Percentiles rank a stretch among this genome's conserved stretches.
Evolutionary conservation across 2,888 invertebrate genomes (phyloP).

Genomic region (Alcis repandata): DNA sequence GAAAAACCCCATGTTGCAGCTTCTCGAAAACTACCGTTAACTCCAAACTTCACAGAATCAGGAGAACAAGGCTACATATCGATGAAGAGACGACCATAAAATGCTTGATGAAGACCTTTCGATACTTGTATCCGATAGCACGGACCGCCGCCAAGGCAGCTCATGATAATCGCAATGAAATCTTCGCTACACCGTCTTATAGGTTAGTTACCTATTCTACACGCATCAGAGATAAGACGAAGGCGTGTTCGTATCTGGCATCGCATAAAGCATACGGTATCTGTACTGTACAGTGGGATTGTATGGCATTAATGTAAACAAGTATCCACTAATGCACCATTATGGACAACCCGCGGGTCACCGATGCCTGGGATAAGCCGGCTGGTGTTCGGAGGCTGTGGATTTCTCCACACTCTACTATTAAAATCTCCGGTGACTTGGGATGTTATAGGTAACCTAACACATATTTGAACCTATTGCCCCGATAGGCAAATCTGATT

Average conservation of each 20-base stretch:
- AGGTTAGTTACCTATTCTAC: neutral
- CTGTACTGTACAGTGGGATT: constrained; percentile 21
- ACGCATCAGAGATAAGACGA: constrained; percentile 19
- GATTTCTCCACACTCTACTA: neutral
- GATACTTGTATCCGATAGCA: neutral
- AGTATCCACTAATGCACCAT: constrained; percentile 62
- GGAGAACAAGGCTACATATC: neutral
- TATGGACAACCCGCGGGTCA: constrained; percentile 64
- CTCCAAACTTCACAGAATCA: neutral
- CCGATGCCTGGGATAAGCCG: constrained; percentile 59
- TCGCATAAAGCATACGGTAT: constrained; percentile 28
- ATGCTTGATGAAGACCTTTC: neutral
- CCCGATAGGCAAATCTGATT: too few species aligned
- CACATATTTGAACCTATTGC: too few species aligned
- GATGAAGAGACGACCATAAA: neutral
- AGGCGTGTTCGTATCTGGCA: constrained; percentile 24
- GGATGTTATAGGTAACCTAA: too few species aligned
- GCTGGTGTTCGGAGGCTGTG: neutral
- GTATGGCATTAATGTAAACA: constrained; percentile 55
- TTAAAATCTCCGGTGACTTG: too few species aligned
- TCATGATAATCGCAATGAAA: neutral
- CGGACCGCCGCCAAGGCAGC: neutral
- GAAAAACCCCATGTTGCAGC: too few species aligned
- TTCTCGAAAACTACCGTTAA: too few species aligned
- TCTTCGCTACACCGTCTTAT: neutral